A percentile compares a stretch with the other conserved stretches of the same genome.
Conservation (phyloP, 2,113 vertebrate species). For the Protobothrops mucrosquamatus region DNA sequence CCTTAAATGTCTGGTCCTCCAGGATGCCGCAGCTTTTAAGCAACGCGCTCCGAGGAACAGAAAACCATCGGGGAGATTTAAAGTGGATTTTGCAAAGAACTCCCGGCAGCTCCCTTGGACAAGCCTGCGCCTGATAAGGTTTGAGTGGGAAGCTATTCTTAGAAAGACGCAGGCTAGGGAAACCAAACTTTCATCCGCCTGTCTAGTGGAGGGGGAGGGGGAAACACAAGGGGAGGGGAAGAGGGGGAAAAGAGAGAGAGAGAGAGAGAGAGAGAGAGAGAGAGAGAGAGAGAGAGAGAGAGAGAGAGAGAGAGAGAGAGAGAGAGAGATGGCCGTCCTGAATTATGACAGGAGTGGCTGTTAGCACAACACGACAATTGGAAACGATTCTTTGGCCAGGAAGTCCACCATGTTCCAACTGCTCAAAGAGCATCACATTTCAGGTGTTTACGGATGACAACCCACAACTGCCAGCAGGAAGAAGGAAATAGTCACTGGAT, state of each 20-base stretch:
- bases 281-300: too few relatives aligned
- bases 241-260: not conserved
- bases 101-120: not conserved
- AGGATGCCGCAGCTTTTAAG: not conserved
- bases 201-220: too few relatives aligned
- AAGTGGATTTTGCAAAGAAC: not conserved
- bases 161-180: not conserved
- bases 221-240: not conserved
- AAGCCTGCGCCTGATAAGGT: not conserved
- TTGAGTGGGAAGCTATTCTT: not conserved
- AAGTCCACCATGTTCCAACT: not conserved
- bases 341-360: not conserved
- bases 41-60: accelerated
- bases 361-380: not conserved
- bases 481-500: not conserved
- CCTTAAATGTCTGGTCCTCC: not conserved
- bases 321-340: not conserved
- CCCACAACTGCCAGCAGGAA: not conserved
- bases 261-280: too few relatives aligned
- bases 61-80: not conserved
- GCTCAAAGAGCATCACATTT: accelerated
- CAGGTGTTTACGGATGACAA: not conserved
- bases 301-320: too few relatives aligned
- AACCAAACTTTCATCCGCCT: not conserved
- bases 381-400: not conserved